Percentiles rank a stretch among this genome's conserved stretches.
phyloP scores from a whole-genome alignment of 1,140 invertebrate species.

The Sitophilus oryzae region DNA sequence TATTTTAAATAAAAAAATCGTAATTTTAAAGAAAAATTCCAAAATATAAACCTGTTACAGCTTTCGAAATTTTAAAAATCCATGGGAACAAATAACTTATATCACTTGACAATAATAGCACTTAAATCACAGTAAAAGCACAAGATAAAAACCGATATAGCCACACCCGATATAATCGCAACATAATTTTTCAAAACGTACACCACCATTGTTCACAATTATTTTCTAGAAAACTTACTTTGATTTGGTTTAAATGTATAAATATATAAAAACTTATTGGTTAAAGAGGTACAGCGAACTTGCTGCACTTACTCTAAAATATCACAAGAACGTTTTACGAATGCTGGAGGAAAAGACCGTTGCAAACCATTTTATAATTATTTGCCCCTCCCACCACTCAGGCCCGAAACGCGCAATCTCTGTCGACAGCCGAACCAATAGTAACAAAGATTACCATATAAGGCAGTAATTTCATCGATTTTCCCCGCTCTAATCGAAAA shows the following conservation, averaged over 20 bases:
- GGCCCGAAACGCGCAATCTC: slow-evolving; percentile 28
- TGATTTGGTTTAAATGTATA: slow-evolving; percentile 21
- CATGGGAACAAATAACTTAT: too few relatives aligned
- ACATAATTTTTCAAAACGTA: slow-evolving; percentile 12
- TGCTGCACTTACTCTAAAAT: slow-evolving; percentile 25
- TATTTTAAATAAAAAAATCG: too few relatives aligned
- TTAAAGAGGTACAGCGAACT: slow-evolving; percentile 20
- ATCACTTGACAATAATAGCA: too few relatives aligned
- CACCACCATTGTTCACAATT: slow-evolving; percentile 7
- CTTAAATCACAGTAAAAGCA: not conserved
- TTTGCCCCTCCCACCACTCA: slow-evolving; percentile 28
- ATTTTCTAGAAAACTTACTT: slow-evolving; percentile 29
- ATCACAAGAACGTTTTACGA: slow-evolving; percentile 36
- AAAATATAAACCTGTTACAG: too few relatives aligned
- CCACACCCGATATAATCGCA: slow-evolving; percentile 6
- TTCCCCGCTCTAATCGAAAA: slow-evolving; percentile 24
- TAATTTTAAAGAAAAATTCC: too few relatives aligned
- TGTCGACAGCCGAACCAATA: slow-evolving; percentile 35
- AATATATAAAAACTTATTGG: slow-evolving; percentile 29
- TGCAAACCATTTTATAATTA: slow-evolving; percentile 33
- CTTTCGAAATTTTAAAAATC: too few relatives aligned
- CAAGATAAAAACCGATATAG: not conserved
- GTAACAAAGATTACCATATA: slow-evolving; percentile 45
- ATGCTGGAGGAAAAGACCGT: slow-evolving; percentile 31
- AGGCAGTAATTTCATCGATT: slow-evolving; percentile 41